These are phyloP conservation scores for Oreortyx pictus DNA, from an alignment of 2,797 vertebrate species.

Conservation along the genomic window DNA sequence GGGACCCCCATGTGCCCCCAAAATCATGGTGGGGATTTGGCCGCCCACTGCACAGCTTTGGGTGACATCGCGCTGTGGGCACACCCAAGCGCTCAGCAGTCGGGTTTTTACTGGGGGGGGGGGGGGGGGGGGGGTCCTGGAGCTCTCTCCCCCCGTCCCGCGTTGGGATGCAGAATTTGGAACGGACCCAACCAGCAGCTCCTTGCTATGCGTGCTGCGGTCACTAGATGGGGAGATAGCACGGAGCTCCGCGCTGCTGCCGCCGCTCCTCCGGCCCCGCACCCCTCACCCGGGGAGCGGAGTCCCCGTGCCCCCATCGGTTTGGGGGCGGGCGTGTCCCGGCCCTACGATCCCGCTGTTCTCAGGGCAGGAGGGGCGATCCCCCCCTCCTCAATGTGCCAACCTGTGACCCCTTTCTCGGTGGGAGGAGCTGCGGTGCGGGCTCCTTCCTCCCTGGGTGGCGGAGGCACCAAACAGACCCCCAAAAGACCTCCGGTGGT, in stretches of 20 bases:
- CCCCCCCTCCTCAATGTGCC: neutral
- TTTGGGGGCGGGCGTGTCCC: neutral
- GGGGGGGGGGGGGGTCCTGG: neutral
- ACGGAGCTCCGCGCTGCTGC: neutral
- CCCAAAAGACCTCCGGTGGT: neutral
- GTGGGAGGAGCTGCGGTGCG: rapidly evolving
- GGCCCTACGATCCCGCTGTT: neutral
- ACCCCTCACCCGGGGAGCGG: neutral
- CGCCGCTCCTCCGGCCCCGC: neutral
- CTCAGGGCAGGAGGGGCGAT: neutral
- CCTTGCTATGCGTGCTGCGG: constrained; percentile 51
- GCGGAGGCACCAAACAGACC: rapidly evolving
- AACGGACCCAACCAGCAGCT: neutral
- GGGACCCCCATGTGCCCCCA: rapidly evolving
- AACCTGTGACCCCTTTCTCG: neutral
- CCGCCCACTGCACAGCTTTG: rapidly evolving
- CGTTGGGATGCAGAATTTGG: neutral
- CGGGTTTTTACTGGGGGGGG: neutral
- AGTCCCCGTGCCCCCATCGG: rapidly evolving
- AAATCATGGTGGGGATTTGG: rapidly evolving
- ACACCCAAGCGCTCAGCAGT: rapidly evolving
- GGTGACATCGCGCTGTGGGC: rapidly evolving
- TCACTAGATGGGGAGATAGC: constrained; percentile 72
- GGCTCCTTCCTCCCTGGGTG: neutral
- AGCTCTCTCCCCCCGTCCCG: neutral